Conservation (phyloP, 2,888 invertebrate genomes). For the Tortricodes alternella region DNA sequence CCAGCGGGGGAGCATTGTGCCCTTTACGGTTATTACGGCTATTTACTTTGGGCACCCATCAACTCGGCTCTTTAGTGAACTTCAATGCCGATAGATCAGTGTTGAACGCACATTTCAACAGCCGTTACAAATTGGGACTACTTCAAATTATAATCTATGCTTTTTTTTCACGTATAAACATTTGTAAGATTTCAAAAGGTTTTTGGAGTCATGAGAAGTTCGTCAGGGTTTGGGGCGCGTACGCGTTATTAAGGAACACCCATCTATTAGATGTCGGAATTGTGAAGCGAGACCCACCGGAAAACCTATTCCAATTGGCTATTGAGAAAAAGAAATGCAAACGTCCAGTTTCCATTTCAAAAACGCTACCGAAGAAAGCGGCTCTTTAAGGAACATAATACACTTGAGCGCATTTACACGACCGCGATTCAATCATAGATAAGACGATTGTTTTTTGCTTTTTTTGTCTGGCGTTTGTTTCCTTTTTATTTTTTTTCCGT, state of each 20-base stretch:
- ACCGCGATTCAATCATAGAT: slow-evolving; percentile 82
- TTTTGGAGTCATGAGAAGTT: background rate
- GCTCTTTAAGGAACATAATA: slow-evolving; percentile 66
- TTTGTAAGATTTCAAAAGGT: background rate
- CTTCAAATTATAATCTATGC: slow-evolving; percentile 17
- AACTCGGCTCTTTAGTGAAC: slow-evolving; percentile 56
- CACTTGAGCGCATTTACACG: slow-evolving; percentile 76
- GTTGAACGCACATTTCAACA: slow-evolving; percentile 25
- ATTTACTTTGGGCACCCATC: slow-evolving; percentile 77
- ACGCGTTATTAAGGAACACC: slow-evolving; percentile 17
- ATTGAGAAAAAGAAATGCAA: slow-evolving; percentile 19
- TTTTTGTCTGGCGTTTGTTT: slow-evolving; percentile 56
- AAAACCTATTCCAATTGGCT: slow-evolving; percentile 36
- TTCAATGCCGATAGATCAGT: slow-evolving; percentile 47
- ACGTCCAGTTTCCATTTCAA: slow-evolving; percentile 49
- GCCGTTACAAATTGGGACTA: slow-evolving; percentile 27
- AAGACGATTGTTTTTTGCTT: slow-evolving; percentile 63
- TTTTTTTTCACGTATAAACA: slow-evolving; percentile 6
- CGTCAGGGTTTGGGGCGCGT: slow-evolving; percentile 14
- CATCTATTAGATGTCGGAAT: slow-evolving; percentile 11
- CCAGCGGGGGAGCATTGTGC: slow-evolving; percentile 73
- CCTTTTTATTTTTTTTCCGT: slow-evolving; percentile 55
- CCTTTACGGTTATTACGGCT: slow-evolving; percentile 72
- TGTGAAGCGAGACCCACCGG: slow-evolving; percentile 39
- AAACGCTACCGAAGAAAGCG: slow-evolving; percentile 75